Percentiles rank a stretch among this genome's conserved stretches.
These are phyloP conservation scores for Nemopilema nomurai DNA, from an alignment of 30 jellyfish, hydroid and myxozoan genomes.

Conservation along the genomic window DNA sequence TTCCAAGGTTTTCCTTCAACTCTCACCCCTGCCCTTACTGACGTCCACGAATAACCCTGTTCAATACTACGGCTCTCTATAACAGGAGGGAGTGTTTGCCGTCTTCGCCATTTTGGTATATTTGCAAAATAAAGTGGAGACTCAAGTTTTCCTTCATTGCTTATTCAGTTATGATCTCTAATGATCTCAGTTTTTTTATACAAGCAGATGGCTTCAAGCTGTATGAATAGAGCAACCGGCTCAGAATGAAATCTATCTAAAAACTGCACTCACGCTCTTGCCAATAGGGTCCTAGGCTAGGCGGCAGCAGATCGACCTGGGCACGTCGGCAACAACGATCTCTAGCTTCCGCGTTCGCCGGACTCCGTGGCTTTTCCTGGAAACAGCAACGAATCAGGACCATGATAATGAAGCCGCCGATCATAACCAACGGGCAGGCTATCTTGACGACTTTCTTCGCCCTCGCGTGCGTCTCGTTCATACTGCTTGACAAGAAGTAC, in stretches of 20 bases:
- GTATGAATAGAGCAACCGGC: background rate
- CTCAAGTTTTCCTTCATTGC: no score
- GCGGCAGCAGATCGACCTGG: background rate
- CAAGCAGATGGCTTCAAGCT: no score
- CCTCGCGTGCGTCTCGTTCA: background rate
- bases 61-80: no score
- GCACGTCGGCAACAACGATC: background rate
- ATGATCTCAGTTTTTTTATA: no score
- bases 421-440: conserved; percentile 1
- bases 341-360: background rate
- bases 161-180: no score
- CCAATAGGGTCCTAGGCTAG: background rate
- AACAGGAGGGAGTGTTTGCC: no score
- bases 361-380: background rate
- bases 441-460: background rate
- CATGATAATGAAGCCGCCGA: conserved; percentile 5
- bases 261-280: background rate
- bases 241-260: background rate
- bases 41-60: no score
- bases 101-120: no score
- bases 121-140: no score
- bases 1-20: no score
- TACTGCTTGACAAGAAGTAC: background rate
- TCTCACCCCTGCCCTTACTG: no score
- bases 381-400: background rate